Evolutionary conservation across 2,797 vertebrate species (phyloP).

Genomic region (Linurgus olivaceus): DNA sequence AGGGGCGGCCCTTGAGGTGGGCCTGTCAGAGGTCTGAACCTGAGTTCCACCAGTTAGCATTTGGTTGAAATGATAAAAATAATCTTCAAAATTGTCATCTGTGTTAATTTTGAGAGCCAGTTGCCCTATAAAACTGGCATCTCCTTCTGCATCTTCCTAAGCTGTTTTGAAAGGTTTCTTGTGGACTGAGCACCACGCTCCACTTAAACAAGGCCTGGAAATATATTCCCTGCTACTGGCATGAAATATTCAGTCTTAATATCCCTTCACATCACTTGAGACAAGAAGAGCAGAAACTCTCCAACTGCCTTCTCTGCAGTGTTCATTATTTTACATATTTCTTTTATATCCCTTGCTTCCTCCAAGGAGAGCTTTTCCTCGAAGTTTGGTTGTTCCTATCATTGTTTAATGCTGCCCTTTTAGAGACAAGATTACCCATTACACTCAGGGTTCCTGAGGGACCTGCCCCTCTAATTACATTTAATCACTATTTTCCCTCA

Average conservation of each 20-base stretch:
- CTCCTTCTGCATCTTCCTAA: neutral
- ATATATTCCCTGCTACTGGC: neutral
- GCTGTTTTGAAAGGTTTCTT: neutral
- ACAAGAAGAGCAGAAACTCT: neutral
- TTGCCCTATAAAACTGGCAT: neutral
- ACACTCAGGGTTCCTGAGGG: neutral
- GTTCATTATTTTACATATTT: neutral
- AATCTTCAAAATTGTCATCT: neutral
- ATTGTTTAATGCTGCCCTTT: conserved; percentile 22
- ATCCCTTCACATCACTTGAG: neutral
- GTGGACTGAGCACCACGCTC: neutral
- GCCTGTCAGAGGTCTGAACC: neutral
- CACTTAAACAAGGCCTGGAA: neutral
- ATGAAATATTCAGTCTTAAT: conserved; percentile 37
- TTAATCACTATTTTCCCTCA: neutral
- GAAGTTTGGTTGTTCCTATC: neutral
- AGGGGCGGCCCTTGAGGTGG: neutral
- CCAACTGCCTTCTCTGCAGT: neutral
- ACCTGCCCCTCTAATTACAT: neutral
- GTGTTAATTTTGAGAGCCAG: neutral
- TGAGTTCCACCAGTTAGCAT: neutral
- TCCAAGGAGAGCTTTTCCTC: neutral
- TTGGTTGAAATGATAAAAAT: neutral
- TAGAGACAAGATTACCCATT: neutral
- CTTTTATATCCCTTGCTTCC: neutral